Percentiles rank a stretch among this genome's conserved stretches.
Conservation (phyloP, 2,797 vertebrate species). For the Onychomys leucogaster region DNA sequence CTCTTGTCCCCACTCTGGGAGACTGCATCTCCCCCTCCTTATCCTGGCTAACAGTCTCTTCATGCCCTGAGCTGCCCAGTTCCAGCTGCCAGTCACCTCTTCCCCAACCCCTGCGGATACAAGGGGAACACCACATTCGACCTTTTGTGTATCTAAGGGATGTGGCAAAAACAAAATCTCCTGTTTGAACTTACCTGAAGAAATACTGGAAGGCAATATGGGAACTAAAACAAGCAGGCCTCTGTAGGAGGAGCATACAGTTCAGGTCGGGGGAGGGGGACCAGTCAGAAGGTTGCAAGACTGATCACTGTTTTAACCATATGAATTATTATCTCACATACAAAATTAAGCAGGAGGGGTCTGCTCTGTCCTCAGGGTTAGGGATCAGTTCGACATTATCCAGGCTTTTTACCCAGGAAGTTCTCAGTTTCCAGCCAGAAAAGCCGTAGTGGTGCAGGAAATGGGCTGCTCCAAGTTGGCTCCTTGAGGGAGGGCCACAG, state of each 20-base stretch:
- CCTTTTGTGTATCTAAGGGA: not conserved
- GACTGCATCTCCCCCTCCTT: not conserved
- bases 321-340: not conserved
- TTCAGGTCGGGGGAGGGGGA: too few relatives aligned
- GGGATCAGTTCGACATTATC: not conserved
- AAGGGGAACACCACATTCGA: not conserved
- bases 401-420: not conserved
- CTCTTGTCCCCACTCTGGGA: too few relatives aligned
- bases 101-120: not conserved
- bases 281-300: rapidly evolving
- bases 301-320: not conserved
- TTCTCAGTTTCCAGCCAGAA: not conserved
- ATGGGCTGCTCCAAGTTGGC: not conserved
- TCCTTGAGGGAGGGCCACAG: not conserved
- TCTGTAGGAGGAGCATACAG: rapidly evolving
- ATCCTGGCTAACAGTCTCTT: not conserved
- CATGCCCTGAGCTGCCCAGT: not conserved
- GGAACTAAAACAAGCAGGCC: not conserved
- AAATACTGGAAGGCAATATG: not conserved
- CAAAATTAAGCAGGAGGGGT: not conserved
- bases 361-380: not conserved
- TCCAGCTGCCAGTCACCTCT: not conserved
- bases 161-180: not conserved
- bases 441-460: rapidly evolving
- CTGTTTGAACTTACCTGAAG: not conserved